A percentile compares a stretch with the other conserved stretches of the same genome.
These are phyloP conservation scores for Druceiella hillmani DNA, from an alignment of 2,888 invertebrate species.

Conservation along the genomic window DNA sequence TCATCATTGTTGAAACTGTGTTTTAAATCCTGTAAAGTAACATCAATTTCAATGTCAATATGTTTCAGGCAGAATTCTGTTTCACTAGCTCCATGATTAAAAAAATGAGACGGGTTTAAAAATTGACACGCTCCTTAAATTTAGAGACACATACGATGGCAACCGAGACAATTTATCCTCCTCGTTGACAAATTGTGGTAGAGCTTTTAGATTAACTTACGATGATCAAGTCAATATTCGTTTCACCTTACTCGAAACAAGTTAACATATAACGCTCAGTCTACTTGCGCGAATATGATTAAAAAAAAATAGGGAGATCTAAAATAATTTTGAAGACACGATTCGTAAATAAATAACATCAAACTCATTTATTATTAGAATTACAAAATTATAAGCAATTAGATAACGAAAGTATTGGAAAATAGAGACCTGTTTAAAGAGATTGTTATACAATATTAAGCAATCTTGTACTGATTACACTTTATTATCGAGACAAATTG, in stretches of 20 bases:
- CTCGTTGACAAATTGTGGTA: constrained; percentile 7
- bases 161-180: background rate
- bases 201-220: constrained; percentile 2
- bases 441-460: constrained; percentile 1
- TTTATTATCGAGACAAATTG: constrained; percentile 4
- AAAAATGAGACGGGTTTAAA: background rate
- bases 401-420: background rate
- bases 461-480: background rate
- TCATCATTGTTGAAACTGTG: too few species aligned
- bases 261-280: background rate
- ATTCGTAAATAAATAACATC: constrained; percentile 6
- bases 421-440: constrained; percentile 3
- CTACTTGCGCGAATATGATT: constrained; percentile 4
- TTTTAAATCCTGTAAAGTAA: too few species aligned
- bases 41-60: too few species aligned
- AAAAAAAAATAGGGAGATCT: constrained; percentile 3
- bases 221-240: background rate
- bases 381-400: constrained; percentile 5
- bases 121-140: constrained; percentile 5
- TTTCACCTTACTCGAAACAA: constrained; percentile 4
- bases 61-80: too few species aligned
- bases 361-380: constrained; percentile 4
- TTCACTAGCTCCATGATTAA: too few species aligned
- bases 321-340: constrained; percentile 3
- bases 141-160: constrained; percentile 5